Evolutionary conservation across 2,888 invertebrate species (phyloP), one percentile per base, ranked within the genome.

Genomic region (Callyntrura guangdongensis): DNA sequence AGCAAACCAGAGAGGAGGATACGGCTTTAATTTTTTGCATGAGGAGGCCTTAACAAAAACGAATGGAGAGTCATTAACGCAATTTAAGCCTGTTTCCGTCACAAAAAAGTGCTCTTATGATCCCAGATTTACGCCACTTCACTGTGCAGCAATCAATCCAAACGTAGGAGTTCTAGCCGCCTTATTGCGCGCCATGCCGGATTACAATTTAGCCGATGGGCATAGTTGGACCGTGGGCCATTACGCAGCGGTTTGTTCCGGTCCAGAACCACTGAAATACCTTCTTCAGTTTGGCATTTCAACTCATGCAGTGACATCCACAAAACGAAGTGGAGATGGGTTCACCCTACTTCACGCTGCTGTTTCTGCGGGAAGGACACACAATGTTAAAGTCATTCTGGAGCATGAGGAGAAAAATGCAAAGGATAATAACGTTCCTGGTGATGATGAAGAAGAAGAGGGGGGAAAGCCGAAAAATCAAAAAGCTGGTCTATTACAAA

Each of bases 131-230:
- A 96, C 95, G 0, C 96, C 96, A 1, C 92, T 96, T 1, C 96
- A 96, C 93, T 95, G 95, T 93, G 95, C 96, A 14, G 95, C 95
- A 36, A 95, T 96, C 92, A 96, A 96, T 93, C 96, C 96, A 3
- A 95, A 96, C 93, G 94, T 95, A 0, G 95, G 95, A 69, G 95
- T 95, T 93, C 93, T 96, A 77, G 94, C 94, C 0, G 94, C 95
- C 2, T 94, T 96, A 0, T 74, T 95, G 49, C 92, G 94, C 1
- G 94, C 95, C 25, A 95, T 95, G 86, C 95, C 96, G 0, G 95
- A 95, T 84, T 95, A 95, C 91, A 95, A 95, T 92, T 92, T 95
- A 47, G 94, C 95, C 6, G 96, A 96, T 94, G 94, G 94, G 61
- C 94, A 95, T 56, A 94, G 95, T 49, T 94, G 95, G 93, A 93